These are phyloP conservation scores for Collichthys lucidus DNA, from an alignment of 2,113 vertebrate species.

Conservation along the genomic window DNA sequence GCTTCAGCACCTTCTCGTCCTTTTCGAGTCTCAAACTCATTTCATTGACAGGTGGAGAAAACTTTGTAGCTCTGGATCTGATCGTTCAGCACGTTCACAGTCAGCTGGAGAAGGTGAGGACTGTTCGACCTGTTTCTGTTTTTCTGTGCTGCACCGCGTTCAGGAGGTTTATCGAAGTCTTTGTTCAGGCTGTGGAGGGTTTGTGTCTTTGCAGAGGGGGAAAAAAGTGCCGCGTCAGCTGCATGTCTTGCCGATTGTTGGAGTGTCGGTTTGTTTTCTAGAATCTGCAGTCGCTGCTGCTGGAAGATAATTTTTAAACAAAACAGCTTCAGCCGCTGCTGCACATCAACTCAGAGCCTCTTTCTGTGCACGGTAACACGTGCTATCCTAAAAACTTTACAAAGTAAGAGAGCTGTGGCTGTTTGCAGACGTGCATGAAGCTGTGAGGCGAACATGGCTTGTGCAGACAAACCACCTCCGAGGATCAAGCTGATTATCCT, in stretches of 20 bases:
- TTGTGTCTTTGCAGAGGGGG: background rate
- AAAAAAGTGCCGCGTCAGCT: conserved; percentile 20
- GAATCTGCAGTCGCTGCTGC: background rate
- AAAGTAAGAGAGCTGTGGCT: background rate
- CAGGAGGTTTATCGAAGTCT: background rate
- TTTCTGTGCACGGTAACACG: background rate
- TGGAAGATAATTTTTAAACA: background rate
- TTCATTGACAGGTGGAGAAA: conserved; percentile 87
- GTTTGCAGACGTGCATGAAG: background rate
- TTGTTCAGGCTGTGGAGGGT: background rate
- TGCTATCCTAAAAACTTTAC: background rate
- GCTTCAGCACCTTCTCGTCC: background rate
- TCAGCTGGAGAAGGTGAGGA: conserved; percentile 91
- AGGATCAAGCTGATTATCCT: no score
- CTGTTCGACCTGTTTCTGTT: background rate
- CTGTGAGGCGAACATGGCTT: conserved; percentile 1
- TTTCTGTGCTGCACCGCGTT: background rate
- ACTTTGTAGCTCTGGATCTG: conserved; percentile 91
- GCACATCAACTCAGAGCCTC: no score
- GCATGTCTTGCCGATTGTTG: background rate
- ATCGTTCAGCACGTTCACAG: conserved; percentile 94
- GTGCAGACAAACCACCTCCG: no score
- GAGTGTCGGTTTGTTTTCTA: background rate
- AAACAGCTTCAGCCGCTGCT: background rate
- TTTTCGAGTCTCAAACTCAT: background rate